These are phyloP conservation scores for Heliconius ethilla DNA, from an alignment of 2,888 invertebrate species.

Conservation along the genomic window DNA sequence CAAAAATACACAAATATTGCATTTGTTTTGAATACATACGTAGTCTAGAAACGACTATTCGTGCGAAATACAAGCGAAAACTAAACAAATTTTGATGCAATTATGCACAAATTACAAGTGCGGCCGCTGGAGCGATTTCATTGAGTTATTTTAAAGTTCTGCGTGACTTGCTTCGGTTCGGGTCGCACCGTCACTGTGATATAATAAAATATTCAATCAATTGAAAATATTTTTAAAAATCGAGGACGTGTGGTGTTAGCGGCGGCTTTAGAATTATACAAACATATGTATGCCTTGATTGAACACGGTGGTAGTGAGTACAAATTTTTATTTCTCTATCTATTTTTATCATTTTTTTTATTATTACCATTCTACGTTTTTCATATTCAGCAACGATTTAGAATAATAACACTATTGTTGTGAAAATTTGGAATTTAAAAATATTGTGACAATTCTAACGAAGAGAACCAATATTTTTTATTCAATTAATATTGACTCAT, in stretches of 20 bases:
- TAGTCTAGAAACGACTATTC: not conserved
- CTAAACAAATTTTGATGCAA: conserved; percentile 35
- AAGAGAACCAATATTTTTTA: no score
- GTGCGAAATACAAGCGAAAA: conserved; percentile 1
- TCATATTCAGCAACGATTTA: no score
- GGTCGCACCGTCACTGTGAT: conserved; percentile 31
- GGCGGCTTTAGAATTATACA: not conserved
- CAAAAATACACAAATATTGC: not conserved
- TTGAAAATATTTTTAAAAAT: conserved; percentile 6
- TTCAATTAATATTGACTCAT: no score
- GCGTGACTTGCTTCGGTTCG: conserved; percentile 37
- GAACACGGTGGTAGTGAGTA: not conserved
- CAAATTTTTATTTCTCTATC: no score
- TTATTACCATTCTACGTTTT: no score
- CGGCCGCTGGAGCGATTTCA: conserved; percentile 36
- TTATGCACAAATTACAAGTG: conserved; percentile 41
- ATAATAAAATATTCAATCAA: conserved; percentile 36
- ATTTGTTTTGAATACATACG: not conserved
- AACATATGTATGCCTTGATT: not conserved
- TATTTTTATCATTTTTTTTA: no score
- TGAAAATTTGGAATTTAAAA: no score
- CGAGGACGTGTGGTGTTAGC: not conserved
- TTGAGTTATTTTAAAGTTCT: conserved; percentile 41
- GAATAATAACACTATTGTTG: no score
- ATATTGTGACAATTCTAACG: no score